Evolutionary conservation across 2,888 invertebrate genomes (phyloP).

Genomic region (Exephanes ischioxanthus): DNA sequence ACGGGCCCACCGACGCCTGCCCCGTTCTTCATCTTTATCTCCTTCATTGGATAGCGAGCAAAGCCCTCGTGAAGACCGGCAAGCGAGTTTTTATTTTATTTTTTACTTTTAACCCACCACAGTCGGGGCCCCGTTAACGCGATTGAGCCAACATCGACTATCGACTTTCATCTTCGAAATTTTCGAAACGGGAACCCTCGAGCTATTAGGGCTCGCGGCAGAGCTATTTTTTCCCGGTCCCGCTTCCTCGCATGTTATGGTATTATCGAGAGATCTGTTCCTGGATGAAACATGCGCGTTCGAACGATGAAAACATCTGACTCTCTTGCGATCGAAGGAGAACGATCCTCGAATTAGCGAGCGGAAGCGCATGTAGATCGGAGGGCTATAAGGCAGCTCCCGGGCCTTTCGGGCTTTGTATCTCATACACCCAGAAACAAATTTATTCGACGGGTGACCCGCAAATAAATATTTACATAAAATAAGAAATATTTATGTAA

Average conservation of each 20-base stretch:
- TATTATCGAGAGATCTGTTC: constrained; percentile 40
- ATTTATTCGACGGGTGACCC: background rate
- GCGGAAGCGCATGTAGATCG: constrained; percentile 60
- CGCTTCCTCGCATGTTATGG: constrained; percentile 23
- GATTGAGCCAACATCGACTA: constrained; percentile 61
- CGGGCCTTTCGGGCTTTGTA: background rate
- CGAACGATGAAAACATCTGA: constrained; percentile 48
- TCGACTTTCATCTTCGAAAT: constrained; percentile 68
- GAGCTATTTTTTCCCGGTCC: constrained; percentile 33
- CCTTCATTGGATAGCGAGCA: constrained; percentile 2
- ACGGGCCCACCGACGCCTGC: constrained; percentile 50
- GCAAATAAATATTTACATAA: background rate
- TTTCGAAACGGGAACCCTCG: constrained; percentile 56
- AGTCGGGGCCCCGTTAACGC: constrained; percentile 37
- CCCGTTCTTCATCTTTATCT: constrained; percentile 9
- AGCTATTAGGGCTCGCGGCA: constrained; percentile 41
- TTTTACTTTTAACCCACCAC: background rate
- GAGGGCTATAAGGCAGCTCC: background rate
- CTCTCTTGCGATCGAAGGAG: constrained; percentile 47
- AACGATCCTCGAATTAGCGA: constrained; percentile 62
- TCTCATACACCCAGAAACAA: background rate
- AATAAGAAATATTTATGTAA: background rate
- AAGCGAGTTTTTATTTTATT: constrained; percentile 18
- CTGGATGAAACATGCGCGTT: constrained; percentile 23
- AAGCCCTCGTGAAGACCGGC: constrained; percentile 10